Base-by-base conservation (phyloP, 2,888 invertebrate genomes). In the Rugalucina vietnamica region DNA sequence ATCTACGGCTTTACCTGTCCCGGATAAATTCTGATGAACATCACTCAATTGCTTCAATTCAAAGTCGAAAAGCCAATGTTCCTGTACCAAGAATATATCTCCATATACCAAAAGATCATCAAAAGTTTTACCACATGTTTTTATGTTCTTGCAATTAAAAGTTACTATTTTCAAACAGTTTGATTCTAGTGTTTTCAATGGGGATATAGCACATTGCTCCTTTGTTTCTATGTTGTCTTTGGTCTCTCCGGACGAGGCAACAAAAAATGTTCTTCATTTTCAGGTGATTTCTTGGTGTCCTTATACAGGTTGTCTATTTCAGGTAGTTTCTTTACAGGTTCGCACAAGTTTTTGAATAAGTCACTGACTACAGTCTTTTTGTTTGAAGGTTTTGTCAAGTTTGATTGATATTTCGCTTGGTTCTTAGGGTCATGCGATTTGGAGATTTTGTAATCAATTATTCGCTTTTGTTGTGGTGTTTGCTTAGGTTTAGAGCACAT, bases 31-130 rank as follows among this genome's bases (percentile, higher is more conserved):
- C 18, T 12, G 1, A n/a, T 4, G 27, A 2, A 76, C 39, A 32
- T 69, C 69, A 3, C 69, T 39, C 12, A 69, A 12, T 34, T 10
- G 10, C 3, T 43, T 1, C 1, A 76, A 10, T 18, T 69, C 18
- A 69, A 39, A 76, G 2, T 76, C 14, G 18, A 69, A 76, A 4
- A 76, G 34, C 76, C 76, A 76, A n/a, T 39, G 39, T 37, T 76
- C 76, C 32, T 75, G 75, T 57, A 75, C 12, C 14, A 75, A 75
- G 21, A 75, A 3, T 34, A 75, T 60, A 24, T 57, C 37, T 43
- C 43, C 43, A 18, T 43, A 43, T 18, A 8, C 18, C 43, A 43
- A 43, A 43, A 43, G 43, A 12, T 43, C 43, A 43, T 43, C 18
- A 12, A 43, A 12, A 12, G 43, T 12, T 12, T 43, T 43, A 12